phyloP scores from a whole-genome alignment of 2,888 invertebrate species.

The Lissocephala sabroskyi region DNA sequence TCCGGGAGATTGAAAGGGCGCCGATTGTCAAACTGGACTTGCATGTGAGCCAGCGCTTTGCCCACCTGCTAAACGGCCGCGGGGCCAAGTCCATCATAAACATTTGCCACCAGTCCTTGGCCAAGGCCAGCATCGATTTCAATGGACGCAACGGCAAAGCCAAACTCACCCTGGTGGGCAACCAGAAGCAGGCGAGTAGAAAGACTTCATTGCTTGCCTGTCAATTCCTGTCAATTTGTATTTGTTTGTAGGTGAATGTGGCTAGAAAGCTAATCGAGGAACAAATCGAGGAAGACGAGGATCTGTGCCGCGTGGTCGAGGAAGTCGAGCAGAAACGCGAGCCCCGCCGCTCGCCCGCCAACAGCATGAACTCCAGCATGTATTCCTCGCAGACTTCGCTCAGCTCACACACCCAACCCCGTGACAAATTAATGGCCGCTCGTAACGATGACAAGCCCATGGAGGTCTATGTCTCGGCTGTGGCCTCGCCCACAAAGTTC shows the following conservation, averaged over 20 bases:
- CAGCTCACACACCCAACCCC: conserved; percentile 62
- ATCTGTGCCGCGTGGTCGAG: conserved; percentile 73
- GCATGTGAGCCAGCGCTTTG: conserved; percentile 78
- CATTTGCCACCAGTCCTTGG: conserved; percentile 81
- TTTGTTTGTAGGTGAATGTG: conserved; percentile 76
- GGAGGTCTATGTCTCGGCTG: conserved; percentile 90
- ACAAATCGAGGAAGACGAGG: conserved; percentile 76
- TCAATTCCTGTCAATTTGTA: neutral
- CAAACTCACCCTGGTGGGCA: conserved; percentile 76
- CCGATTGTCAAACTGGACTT: conserved; percentile 79
- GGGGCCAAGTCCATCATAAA: conserved; percentile 82
- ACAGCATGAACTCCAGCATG: conserved; percentile 67
- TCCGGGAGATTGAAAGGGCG: conserved; percentile 80
- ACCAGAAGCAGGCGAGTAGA: conserved; percentile 73
- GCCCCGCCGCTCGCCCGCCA: conserved; percentile 73
- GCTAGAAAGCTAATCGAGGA: conserved; percentile 83
- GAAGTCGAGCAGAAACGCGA: conserved; percentile 73
- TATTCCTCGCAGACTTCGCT: conserved; percentile 71
- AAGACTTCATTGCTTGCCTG: neutral
- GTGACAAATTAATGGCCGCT: conserved; percentile 67
- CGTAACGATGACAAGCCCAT: conserved; percentile 76
- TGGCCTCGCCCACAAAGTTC: conserved; percentile 85
- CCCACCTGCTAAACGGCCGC: conserved; percentile 83
- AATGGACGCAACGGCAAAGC: conserved; percentile 65
- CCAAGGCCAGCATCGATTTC: conserved; percentile 79